A percentile compares a stretch with the other conserved stretches of the same genome.
Conservation (phyloP, 2,113 vertebrate genomes). For the Ctenomys sociabilis region DNA sequence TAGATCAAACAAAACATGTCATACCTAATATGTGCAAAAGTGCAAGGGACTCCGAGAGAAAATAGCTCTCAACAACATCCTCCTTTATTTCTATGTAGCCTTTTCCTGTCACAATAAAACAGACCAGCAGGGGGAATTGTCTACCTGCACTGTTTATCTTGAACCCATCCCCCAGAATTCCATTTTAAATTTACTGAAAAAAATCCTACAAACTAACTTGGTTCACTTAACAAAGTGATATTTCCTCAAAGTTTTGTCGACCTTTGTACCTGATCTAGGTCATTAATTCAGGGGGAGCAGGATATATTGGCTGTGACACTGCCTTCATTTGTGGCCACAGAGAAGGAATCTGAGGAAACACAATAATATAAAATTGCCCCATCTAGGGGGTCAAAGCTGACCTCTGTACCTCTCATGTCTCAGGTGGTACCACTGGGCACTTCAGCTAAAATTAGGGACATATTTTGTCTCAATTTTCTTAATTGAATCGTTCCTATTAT, state of each 20-base stretch:
- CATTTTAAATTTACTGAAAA: neutral
- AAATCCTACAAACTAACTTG: neutral
- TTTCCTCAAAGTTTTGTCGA: neutral
- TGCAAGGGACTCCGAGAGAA: neutral
- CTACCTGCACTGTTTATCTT: neutral
- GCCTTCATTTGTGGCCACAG: neutral
- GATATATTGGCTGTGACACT: neutral
- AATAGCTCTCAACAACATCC: neutral
- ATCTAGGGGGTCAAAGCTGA: neutral
- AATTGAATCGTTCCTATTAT: neutral
- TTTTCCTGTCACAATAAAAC: neutral
- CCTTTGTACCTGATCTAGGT: neutral
- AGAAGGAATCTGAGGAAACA: neutral
- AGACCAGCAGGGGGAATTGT: neutral
- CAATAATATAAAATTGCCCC: neutral
- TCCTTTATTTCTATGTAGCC: neutral
- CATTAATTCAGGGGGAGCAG: neutral
- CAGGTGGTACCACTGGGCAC: neutral
- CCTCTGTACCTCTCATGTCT: neutral
- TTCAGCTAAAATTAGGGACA: slow-evolving; percentile 14
- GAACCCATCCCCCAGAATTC: neutral
- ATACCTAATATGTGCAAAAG: neutral
- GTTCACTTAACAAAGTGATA: neutral
- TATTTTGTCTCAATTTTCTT: neutral
- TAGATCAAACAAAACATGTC: neutral